phyloP scores from a whole-genome alignment of 2,113 vertebrate species.

The Lasiurus cinereus region DNA sequence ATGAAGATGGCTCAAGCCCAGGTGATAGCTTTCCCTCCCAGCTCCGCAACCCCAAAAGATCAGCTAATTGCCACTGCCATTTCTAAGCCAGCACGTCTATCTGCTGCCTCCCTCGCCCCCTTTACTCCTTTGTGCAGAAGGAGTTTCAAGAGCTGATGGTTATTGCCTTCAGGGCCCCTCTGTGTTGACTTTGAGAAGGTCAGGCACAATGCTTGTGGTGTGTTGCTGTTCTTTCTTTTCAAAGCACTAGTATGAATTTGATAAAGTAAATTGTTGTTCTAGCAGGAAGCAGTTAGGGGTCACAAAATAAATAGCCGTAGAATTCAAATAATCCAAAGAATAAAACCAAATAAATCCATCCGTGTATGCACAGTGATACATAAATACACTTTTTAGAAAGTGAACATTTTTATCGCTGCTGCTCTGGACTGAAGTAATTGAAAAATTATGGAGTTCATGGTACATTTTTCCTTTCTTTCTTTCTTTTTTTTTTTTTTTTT shows the following conservation, averaged over 20 bases:
- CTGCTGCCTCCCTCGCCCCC: neutral
- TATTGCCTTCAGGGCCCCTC: constrained; percentile 68
- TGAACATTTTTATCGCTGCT: constrained; percentile 75
- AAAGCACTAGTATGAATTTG: constrained; percentile 81
- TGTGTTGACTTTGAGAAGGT: constrained; percentile 79
- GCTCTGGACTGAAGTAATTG: constrained; percentile 76
- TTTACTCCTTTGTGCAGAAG: neutral
- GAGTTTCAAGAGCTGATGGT: constrained; percentile 63
- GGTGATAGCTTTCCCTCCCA: constrained; percentile 38
- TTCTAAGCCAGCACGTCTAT: neutral
- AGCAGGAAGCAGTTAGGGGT: constrained; percentile 84
- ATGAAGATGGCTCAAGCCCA: constrained; percentile 72
- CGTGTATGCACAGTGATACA: constrained; percentile 75
- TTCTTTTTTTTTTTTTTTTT: neutral
- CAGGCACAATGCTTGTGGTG: constrained; percentile 75
- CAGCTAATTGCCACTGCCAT: neutral
- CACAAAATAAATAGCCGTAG: constrained; percentile 83
- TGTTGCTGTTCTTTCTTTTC: constrained; percentile 76
- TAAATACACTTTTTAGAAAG: constrained; percentile 82
- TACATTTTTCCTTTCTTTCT: neutral
- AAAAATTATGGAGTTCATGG: constrained; percentile 69
- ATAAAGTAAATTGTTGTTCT: constrained; percentile 86
- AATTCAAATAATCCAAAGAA: constrained; percentile 84
- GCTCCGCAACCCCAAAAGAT: neutral
- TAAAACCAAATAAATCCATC: constrained; percentile 84